Conservation (phyloP, 2,113 vertebrate species). For the Hydropotes inermis region DNA sequence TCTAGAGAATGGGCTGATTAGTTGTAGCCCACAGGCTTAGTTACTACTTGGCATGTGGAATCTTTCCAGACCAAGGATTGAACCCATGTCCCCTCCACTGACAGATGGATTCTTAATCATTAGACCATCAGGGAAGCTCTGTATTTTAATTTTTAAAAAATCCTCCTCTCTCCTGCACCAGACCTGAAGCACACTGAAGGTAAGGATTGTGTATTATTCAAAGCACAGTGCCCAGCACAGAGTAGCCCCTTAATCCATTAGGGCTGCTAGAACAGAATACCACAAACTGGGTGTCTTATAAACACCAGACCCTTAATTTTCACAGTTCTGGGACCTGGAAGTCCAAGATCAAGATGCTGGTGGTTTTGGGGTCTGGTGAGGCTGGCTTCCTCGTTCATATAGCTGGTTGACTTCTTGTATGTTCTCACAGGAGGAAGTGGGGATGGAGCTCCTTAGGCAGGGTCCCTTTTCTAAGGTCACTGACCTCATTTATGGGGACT, state of each 20-base stretch:
- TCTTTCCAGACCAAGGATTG: neutral
- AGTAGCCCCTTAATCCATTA: neutral
- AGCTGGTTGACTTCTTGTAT: neutral
- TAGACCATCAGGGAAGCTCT: neutral
- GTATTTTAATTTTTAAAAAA: neutral
- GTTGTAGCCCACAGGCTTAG: neutral
- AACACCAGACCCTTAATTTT: neutral
- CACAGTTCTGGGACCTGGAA: neutral
- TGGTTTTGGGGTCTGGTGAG: neutral
- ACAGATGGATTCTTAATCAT: neutral
- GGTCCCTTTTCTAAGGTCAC: neutral
- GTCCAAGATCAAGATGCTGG: neutral
- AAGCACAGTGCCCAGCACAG: neutral
- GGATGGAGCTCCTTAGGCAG: neutral
- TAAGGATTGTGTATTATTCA: neutral
- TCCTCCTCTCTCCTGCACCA: neutral
- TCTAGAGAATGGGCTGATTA: neutral
- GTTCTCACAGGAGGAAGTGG: too few relatives aligned
- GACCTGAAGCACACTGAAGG: accelerated
- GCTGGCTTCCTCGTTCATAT: neutral
- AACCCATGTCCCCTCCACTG: neutral
- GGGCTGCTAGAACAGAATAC: neutral
- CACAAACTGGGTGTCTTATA: neutral
- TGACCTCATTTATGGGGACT: neutral
- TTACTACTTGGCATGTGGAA: neutral